A percentile compares a stretch with the other conserved stretches of the same genome.
Evolutionary conservation across 2,797 vertebrate genomes (phyloP).

Genomic region (Syngnathus rostellatus): DNA sequence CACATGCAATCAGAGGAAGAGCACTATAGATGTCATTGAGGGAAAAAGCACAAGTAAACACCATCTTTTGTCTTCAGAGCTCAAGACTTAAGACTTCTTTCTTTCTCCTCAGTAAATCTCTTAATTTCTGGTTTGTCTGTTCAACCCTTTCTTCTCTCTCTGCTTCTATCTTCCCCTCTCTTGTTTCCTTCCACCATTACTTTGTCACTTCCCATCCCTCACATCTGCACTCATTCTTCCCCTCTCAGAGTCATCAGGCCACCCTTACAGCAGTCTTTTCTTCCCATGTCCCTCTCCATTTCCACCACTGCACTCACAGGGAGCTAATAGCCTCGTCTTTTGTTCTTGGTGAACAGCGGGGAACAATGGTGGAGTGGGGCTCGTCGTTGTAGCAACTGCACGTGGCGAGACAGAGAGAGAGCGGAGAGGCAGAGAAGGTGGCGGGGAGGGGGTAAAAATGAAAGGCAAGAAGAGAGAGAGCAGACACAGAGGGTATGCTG

Average conservation of each 20-base stretch:
- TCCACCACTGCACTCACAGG: slow-evolving; percentile 57
- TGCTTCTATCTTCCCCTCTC: slow-evolving; percentile 31
- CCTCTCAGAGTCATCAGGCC: slow-evolving; percentile 38
- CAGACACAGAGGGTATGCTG: slow-evolving; percentile 62
- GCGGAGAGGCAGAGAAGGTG: slow-evolving; percentile 8
- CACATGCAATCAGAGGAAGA: slow-evolving; percentile 7
- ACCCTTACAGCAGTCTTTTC: slow-evolving; percentile 51
- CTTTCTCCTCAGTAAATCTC: slow-evolving; percentile 33
- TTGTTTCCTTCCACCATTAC: slow-evolving; percentile 23
- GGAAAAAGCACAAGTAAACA: slow-evolving; percentile 25
- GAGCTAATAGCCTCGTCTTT: slow-evolving; percentile 72
- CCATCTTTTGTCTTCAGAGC: slow-evolving; percentile 25
- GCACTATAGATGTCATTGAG: slow-evolving; percentile 27
- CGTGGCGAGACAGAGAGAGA: slow-evolving; percentile 56
- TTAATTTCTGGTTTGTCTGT: slow-evolving; percentile 14
- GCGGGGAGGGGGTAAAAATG: slow-evolving; percentile 53
- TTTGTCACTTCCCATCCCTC: slow-evolving; percentile 23
- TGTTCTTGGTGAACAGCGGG: slow-evolving; percentile 69
- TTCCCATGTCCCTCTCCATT: slow-evolving; percentile 49
- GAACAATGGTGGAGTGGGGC: slow-evolving; percentile 65
- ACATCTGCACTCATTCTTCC: slow-evolving; percentile 27
- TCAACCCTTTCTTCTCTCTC: slow-evolving; percentile 18
- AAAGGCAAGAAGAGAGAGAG: slow-evolving; percentile 54
- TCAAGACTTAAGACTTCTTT: slow-evolving; percentile 7
- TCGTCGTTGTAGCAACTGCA: slow-evolving; percentile 67